Percentiles rank a stretch among this genome's conserved stretches.
Conservation (phyloP, 2,888 invertebrate species). For the Epirrhoe alternata region DNA sequence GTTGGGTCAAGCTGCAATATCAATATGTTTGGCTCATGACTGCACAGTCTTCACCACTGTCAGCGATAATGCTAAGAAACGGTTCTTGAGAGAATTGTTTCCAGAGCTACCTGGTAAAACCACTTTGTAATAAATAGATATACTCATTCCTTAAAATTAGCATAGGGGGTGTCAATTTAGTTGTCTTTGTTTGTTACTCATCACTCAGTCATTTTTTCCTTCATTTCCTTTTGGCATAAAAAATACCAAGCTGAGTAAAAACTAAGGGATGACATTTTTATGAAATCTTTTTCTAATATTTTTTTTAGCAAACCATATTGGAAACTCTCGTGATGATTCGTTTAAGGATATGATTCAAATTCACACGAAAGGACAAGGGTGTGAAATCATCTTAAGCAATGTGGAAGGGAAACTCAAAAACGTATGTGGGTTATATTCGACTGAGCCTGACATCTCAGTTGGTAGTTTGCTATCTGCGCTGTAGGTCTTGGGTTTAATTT, state of each 20-base stretch:
- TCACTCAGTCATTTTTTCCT: no score
- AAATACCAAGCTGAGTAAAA: no score
- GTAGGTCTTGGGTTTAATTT: no score
- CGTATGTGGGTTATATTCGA: slow-evolving; percentile 52
- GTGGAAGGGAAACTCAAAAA: slow-evolving; percentile 56
- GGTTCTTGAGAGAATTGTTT: slow-evolving; percentile 62
- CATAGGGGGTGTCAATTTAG: no score
- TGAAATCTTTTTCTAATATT: neutral
- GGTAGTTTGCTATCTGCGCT: no score
- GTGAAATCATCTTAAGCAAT: slow-evolving; percentile 58
- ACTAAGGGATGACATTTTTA: no score
- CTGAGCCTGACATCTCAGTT: no score
- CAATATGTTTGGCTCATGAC: slow-evolving; percentile 58
- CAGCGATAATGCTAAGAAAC: slow-evolving; percentile 62
- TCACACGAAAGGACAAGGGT: slow-evolving; percentile 58
- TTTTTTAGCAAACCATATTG: slow-evolving; percentile 63
- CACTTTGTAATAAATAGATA: no score
- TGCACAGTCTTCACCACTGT: slow-evolving; percentile 70
- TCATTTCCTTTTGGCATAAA: no score
- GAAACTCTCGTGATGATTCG: slow-evolving; percentile 59
- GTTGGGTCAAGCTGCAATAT: slow-evolving; percentile 67
- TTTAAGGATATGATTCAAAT: slow-evolving; percentile 60
- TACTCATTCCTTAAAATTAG: no score
- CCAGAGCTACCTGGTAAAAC: slow-evolving; percentile 60
- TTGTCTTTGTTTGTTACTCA: no score